Conservation (phyloP, 2,113 vertebrate species). For the Menura novaehollandiae region DNA sequence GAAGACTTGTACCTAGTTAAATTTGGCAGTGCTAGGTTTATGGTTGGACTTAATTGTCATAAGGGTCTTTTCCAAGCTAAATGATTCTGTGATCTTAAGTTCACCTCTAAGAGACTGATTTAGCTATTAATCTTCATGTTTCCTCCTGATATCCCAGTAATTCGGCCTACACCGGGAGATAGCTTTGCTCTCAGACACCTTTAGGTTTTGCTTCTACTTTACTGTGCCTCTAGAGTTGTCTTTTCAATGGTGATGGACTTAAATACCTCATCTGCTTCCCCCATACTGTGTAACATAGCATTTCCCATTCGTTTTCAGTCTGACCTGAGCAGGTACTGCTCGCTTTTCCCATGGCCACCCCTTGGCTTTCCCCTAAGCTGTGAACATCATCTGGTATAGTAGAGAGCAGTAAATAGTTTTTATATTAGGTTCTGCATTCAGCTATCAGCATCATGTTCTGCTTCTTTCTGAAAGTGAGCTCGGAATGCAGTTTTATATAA, state of each 20-base stretch:
- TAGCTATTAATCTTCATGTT: not conserved
- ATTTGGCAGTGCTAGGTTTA: not conserved
- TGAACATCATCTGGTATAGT: not conserved
- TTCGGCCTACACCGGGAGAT: not conserved
- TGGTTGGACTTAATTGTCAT: not conserved
- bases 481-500: not conserved
- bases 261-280: not conserved
- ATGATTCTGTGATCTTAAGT: not conserved
- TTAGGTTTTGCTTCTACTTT: not conserved
- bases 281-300: not conserved
- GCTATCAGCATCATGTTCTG: not conserved
- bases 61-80: not conserved
- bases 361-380: not conserved
- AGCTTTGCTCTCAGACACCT: not conserved
- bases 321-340: not conserved
- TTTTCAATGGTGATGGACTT: rapidly evolving
- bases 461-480: not conserved
- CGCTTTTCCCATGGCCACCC: not conserved
- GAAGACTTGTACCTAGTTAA: not conserved
- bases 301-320: not conserved
- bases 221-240: not conserved
- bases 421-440: not conserved
- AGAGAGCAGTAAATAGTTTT: not conserved
- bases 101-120: not conserved
- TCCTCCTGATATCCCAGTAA: not conserved